phyloP scores from a whole-genome alignment of 2,113 vertebrate species.

The Bostrychus sinensis region DNA sequence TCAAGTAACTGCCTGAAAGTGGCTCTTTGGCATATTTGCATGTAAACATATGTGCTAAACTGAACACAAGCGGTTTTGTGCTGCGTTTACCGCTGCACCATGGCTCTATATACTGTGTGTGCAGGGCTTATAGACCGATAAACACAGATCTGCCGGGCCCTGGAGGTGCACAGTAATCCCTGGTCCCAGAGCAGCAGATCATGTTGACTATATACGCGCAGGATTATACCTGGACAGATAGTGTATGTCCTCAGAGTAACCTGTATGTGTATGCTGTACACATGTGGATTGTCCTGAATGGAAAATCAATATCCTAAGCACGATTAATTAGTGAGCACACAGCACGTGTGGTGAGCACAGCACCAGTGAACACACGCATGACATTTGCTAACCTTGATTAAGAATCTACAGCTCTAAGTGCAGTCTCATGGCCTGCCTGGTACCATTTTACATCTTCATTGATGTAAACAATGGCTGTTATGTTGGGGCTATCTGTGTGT shows the following conservation, averaged over 20 bases:
- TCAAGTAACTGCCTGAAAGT: conserved; percentile 9
- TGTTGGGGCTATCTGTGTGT: conserved; percentile 43
- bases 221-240: conserved; percentile 35
- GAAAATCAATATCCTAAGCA: conserved; percentile 51
- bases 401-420: conserved; percentile 13
- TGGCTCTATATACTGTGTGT: conserved; percentile 8
- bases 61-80: conserved; percentile 2
- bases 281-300: conserved; percentile 38
- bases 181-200: conserved; percentile 6
- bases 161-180: conserved; percentile 24
- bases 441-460: conserved; percentile 38
- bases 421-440: conserved; percentile 19
- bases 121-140: conserved; percentile 3
- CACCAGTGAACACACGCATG: conserved; percentile 13
- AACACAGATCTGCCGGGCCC: conserved; percentile 11
- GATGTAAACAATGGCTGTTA: conserved; percentile 45
- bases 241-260: conserved; percentile 10
- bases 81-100: neutral
- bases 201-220: conserved; percentile 8
- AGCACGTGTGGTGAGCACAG: conserved; percentile 14
- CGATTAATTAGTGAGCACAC: conserved; percentile 50
- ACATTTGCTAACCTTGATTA: conserved; percentile 34
- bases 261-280: conserved; percentile 22
- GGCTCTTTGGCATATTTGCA: conserved; percentile 18
- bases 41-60: conserved; percentile 12